phyloP scores from a whole-genome alignment of 1,140 invertebrate genomes.

The Drosophila watanabei region DNA sequence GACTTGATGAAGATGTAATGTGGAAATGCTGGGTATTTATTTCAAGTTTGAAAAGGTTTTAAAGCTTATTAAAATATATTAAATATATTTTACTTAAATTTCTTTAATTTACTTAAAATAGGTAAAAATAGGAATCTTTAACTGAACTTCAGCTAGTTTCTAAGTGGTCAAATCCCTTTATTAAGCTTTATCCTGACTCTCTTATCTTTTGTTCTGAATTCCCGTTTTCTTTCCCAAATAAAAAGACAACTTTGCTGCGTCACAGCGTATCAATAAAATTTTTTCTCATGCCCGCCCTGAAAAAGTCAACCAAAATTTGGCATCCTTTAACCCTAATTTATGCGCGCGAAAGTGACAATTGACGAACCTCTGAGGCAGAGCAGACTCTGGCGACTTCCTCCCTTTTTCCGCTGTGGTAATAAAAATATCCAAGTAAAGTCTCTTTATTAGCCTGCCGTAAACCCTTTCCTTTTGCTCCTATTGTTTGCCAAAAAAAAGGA shows the following conservation, averaged over 20 bases:
- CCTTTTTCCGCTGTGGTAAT: constrained; percentile 56
- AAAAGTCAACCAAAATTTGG: constrained; percentile 24
- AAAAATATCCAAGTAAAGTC: constrained; percentile 82
- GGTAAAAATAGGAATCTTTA: no score
- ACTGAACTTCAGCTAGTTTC: neutral
- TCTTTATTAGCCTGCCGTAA: constrained; percentile 79
- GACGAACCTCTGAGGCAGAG: constrained; percentile 64
- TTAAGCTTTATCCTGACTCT: neutral
- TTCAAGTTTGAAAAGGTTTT: neutral
- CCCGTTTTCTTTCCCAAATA: constrained; percentile 2
- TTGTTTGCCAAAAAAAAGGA: constrained; percentile 61
- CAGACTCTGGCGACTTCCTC: constrained; percentile 1
- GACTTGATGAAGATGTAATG: constrained; percentile 8
- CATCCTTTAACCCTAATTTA: constrained; percentile 84
- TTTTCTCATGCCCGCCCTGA: constrained; percentile 68
- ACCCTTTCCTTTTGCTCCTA: constrained; percentile 41
- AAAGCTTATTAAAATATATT: no score
- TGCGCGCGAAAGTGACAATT: constrained; percentile 80
- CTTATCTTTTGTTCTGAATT: constrained; percentile 5
- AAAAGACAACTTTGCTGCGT: constrained; percentile 47
- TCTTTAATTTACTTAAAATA: no score
- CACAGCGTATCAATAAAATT: constrained; percentile 76
- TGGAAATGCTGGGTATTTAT: neutral
- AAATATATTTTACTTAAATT: no score
- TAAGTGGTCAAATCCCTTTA: neutral